Conservation (phyloP, 2,797 vertebrate genomes). For the Neosalanx taihuensis region DNA sequence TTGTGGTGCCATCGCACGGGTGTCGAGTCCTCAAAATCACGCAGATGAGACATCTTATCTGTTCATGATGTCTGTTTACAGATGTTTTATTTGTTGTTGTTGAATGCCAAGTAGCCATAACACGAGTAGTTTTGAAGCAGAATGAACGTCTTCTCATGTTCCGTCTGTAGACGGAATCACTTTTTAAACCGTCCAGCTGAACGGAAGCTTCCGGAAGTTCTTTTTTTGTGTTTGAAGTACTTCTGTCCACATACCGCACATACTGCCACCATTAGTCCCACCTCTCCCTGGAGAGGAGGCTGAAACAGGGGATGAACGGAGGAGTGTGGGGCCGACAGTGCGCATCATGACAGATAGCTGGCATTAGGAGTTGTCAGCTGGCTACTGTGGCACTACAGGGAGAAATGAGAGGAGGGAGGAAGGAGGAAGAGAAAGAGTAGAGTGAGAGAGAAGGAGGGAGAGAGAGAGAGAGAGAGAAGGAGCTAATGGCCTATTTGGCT, state of each 20-base stretch:
- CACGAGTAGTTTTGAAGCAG: background rate
- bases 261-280: background rate
- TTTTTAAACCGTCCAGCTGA: background rate
- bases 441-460: constrained; percentile 14
- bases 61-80: too few species aligned
- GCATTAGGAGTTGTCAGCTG: constrained; percentile 88
- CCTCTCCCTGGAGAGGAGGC: background rate
- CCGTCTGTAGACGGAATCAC: background rate
- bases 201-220: background rate
- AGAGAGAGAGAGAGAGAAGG: constrained; percentile 57
- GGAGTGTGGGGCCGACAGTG: constrained; percentile 71
- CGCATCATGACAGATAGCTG: constrained; percentile 79
- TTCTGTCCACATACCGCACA: background rate
- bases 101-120: too few species aligned
- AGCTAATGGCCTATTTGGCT: constrained; percentile 76
- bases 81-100: too few species aligned
- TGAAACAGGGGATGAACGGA: constrained; percentile 17
- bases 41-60: too few species aligned
- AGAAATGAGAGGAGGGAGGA: constrained; percentile 38
- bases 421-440: constrained; percentile 46
- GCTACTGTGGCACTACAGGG: constrained; percentile 75
- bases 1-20: too few species aligned
- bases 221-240: too few species aligned
- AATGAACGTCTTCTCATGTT: background rate
- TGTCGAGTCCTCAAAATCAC: too few species aligned